phyloP scores from a whole-genome alignment of 2,888 invertebrate species.

The Andrena chrysosceles region DNA sequence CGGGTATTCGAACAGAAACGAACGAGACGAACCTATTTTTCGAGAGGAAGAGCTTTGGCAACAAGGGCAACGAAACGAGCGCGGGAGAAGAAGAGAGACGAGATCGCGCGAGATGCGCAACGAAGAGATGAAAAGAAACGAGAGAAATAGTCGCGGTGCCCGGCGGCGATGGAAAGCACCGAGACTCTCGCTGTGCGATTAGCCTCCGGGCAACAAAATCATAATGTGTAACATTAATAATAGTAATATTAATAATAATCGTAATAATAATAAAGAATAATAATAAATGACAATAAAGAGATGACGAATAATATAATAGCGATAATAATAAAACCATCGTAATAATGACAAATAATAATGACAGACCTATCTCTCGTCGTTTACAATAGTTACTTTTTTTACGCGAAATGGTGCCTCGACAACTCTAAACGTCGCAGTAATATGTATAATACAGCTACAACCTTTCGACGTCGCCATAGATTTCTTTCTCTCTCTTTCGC shows the following conservation, averaged over 20 bases:
- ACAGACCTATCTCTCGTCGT: slow-evolving; percentile 64
- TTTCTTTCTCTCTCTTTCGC: slow-evolving; percentile 64
- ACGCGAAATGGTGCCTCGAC: slow-evolving; percentile 53
- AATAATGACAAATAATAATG: slow-evolving; percentile 75
- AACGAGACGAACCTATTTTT: background rate
- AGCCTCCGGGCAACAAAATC: slow-evolving; percentile 57
- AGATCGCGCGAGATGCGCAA: background rate
- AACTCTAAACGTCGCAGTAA: slow-evolving; percentile 59
- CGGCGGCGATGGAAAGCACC: slow-evolving; percentile 57
- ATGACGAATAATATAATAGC: slow-evolving; percentile 67
- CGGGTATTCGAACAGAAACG: slow-evolving; percentile 7
- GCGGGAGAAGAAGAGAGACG: slow-evolving; percentile 10
- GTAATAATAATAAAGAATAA: slow-evolving; percentile 62
- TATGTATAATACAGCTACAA: slow-evolving; percentile 69
- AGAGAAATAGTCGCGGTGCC: slow-evolving; percentile 33
- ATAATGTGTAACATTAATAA: slow-evolving; percentile 62
- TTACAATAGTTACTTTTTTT: slow-evolving; percentile 56
- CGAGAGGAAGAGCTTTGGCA: background rate
- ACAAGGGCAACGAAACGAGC: background rate
- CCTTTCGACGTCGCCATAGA: slow-evolving; percentile 69
- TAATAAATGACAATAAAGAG: slow-evolving; percentile 70
- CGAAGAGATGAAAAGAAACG: slow-evolving; percentile 4
- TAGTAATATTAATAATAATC: slow-evolving; percentile 58
- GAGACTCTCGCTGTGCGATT: slow-evolving; percentile 57
- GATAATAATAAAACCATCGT: slow-evolving; percentile 66